phyloP scores from a whole-genome alignment of 2,888 invertebrate species.

The Scrobipalpa atriplicella region DNA sequence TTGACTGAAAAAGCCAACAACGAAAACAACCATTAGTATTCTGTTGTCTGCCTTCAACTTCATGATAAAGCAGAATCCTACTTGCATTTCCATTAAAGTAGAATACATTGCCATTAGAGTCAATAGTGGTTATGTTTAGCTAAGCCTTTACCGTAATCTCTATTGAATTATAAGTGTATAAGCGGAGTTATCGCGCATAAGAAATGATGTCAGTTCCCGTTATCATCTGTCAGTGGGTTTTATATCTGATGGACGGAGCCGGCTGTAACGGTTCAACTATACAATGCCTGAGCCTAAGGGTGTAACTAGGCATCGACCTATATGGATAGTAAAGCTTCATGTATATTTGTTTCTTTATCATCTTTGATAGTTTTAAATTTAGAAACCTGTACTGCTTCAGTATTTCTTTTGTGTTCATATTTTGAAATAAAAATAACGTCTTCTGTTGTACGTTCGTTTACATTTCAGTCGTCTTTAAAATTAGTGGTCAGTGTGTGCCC shows the following conservation, averaged over 20 bases:
- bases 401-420: neutral
- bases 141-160: constrained; percentile 35
- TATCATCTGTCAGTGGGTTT: constrained; percentile 69
- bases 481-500: no score
- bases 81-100: neutral
- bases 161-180: constrained; percentile 49
- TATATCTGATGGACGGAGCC: constrained; percentile 68
- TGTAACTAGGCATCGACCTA: constrained; percentile 34
- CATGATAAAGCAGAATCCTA: neutral
- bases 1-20: neutral
- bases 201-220: constrained; percentile 67
- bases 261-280: constrained; percentile 57
- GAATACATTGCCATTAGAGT: neutral
- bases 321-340: constrained; percentile 29
- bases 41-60: neutral
- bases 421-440: neutral
- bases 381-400: neutral
- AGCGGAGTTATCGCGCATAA: constrained; percentile 50
- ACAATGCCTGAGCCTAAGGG: constrained; percentile 47
- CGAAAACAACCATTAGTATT: neutral
- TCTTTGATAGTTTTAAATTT: neutral
- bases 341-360: neutral
- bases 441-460: neutral
- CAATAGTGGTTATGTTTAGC: neutral
- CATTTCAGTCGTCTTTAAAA: neutral